Conservation (phyloP, 92 coral and sea anemone species). For the Epizoanthus ramosus region DNA sequence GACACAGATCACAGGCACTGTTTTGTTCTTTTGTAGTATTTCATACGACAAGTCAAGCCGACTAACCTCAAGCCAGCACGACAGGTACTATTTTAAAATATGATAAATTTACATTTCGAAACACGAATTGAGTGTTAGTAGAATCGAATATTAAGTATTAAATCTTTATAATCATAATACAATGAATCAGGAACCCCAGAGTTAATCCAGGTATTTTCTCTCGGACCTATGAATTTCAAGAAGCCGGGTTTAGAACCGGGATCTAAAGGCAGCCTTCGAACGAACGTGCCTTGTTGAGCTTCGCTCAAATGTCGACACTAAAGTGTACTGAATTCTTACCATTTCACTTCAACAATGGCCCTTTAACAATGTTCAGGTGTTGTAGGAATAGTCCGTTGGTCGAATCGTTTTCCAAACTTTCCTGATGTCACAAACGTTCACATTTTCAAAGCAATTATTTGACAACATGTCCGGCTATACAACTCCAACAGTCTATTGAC, state of each 20-base stretch:
- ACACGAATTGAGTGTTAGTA: no score
- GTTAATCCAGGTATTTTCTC: no score
- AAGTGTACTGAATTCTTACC: constrained; percentile 18
- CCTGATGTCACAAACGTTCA: not conserved
- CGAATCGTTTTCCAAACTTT: not conserved
- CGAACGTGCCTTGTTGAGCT: not conserved
- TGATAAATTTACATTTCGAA: no score
- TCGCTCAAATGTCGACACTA: not conserved
- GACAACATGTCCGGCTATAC: constrained; percentile 37
- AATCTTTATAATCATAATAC: no score
- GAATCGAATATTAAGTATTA: no score
- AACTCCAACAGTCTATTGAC: constrained; percentile 15
- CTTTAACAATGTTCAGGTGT: not conserved
- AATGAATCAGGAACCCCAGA: no score
- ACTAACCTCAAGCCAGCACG: no score
- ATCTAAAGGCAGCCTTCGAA: no score
- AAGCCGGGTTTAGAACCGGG: not conserved
- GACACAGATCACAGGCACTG: no score
- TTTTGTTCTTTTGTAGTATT: no score
- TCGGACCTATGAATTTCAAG: not conserved
- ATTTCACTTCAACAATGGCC: constrained; percentile 6
- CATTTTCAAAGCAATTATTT: constrained; percentile 14
- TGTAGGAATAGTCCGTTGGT: not conserved
- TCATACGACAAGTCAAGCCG: no score
- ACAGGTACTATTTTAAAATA: no score